phyloP scores from a whole-genome alignment of 2,797 vertebrate species.

The Typhlichthys subterraneus region DNA sequence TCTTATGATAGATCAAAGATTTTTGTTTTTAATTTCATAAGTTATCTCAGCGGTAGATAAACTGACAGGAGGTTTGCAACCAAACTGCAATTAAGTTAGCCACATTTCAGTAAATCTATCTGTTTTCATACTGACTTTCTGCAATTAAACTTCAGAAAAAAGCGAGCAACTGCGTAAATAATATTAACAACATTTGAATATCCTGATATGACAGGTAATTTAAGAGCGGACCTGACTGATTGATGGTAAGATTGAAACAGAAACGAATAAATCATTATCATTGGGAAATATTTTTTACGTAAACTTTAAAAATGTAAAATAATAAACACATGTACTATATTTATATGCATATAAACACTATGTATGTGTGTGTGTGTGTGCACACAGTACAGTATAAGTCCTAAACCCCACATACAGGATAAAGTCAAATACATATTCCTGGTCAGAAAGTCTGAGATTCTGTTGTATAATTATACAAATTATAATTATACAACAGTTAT shows the following conservation, averaged over 20 bases:
- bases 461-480: too few relatives aligned
- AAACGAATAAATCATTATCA: constrained; percentile 14
- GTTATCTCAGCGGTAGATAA: constrained; percentile 72
- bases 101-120: constrained; percentile 74
- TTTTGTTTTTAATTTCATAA: constrained; percentile 76
- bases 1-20: constrained; percentile 83
- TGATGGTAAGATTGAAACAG: constrained; percentile 25
- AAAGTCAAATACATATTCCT: constrained; percentile 63
- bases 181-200: constrained; percentile 72
- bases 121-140: constrained; percentile 65
- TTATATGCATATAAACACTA: too few relatives aligned
- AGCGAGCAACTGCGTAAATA: constrained; percentile 44
- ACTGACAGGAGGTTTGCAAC: constrained; percentile 70
- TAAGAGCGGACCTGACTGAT: constrained; percentile 63
- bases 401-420: too few relatives aligned
- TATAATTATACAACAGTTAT: too few relatives aligned
- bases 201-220: constrained; percentile 67
- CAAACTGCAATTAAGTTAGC: constrained; percentile 79
- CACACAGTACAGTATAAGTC: neutral
- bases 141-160: constrained; percentile 53
- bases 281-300: too few relatives aligned
- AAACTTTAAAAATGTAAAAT: too few relatives aligned
- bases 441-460: constrained; percentile 66
- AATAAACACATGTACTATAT: too few relatives aligned
- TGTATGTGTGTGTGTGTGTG: too few relatives aligned